These are phyloP conservation scores for Chamaetylas fuelleborni DNA, from an alignment of 2,113 vertebrate genomes.

Conservation along the genomic window DNA sequence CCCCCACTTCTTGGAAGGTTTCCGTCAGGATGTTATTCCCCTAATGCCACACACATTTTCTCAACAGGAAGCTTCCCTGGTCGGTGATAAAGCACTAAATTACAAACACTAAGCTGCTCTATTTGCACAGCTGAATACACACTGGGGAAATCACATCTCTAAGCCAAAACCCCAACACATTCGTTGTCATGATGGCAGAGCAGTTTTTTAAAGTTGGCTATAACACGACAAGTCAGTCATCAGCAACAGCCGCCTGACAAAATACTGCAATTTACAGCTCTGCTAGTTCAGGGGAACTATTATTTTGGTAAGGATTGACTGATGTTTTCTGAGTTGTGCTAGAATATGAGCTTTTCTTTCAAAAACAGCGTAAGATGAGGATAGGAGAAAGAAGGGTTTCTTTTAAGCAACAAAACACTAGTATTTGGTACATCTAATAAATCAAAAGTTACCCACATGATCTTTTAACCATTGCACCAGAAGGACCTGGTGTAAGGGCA, in stretches of 20 bases:
- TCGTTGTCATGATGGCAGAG: background rate
- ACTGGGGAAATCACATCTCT: background rate
- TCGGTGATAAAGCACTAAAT: background rate
- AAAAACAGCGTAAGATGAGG: background rate
- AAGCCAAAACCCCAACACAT: background rate
- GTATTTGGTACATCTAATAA: background rate
- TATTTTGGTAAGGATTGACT: conserved; percentile 10
- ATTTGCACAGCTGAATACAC: conserved; percentile 33
- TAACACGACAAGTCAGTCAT: background rate
- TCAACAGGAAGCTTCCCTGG: background rate
- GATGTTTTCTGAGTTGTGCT: background rate
- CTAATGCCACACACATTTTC: background rate
- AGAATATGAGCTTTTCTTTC: background rate
- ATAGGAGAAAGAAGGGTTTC: background rate
- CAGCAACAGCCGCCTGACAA: conserved; percentile 10
- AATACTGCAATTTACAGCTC: conserved; percentile 43
- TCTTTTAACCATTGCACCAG: background rate
- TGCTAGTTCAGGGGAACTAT: background rate
- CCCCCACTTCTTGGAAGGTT: background rate
- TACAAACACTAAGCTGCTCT: background rate
- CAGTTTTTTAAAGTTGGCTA: background rate
- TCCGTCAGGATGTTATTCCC: background rate
- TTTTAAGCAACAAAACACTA: background rate
- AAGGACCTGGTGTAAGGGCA: background rate
- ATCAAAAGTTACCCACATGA: background rate